Percentiles rank a stretch among this genome's conserved stretches.
phyloP scores from a whole-genome alignment of 64 coral and sea anemone genomes.

The Anthopleura sola region DNA sequence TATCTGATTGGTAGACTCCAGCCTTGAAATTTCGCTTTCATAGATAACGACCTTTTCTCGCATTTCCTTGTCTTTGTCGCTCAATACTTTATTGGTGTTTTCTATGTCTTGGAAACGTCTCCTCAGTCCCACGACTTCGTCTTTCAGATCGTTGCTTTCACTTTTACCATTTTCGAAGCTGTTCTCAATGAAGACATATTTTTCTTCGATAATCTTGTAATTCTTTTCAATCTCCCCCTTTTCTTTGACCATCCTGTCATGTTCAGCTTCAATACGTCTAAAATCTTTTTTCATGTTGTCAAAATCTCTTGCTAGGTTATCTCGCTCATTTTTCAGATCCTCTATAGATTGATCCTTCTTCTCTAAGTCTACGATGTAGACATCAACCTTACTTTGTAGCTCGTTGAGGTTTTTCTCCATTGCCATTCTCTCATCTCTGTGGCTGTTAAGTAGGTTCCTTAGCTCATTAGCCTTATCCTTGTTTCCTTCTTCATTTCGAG shows the following conservation, averaged over 20 bases:
- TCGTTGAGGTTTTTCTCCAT: constrained; percentile 69
- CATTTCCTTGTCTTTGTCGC: constrained; percentile 69
- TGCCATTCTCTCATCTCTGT: constrained; percentile 57
- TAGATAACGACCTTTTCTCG: constrained; percentile 48
- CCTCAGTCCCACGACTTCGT: constrained; percentile 62
- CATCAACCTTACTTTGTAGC: constrained; percentile 59
- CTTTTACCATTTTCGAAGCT: constrained; percentile 58
- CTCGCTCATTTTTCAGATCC: constrained; percentile 55
- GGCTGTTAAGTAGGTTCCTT: constrained; percentile 32
- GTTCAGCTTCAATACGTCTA: constrained; percentile 51
- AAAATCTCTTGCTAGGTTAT: constrained; percentile 39
- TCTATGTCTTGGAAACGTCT: constrained; percentile 64
- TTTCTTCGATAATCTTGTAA: constrained; percentile 56
- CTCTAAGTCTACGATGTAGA: constrained; percentile 54
- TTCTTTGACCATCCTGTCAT: constrained; percentile 50
- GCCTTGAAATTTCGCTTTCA: constrained; percentile 64
- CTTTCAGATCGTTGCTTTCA: constrained; percentile 53
- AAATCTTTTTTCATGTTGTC: constrained; percentile 79
- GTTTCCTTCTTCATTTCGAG: constrained; percentile 43
- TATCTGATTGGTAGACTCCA: constrained; percentile 81
- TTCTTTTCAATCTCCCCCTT: constrained; percentile 67
- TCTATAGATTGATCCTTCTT: constrained; percentile 63
- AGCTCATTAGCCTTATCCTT: constrained; percentile 77
- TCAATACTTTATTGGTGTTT: constrained; percentile 48
- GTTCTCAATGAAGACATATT: constrained; percentile 64